Evolutionary conservation across 2,113 vertebrate genomes (phyloP), one percentile per base, ranked within the genome.

Genomic region (Camarhynchus parvulus): DNA sequence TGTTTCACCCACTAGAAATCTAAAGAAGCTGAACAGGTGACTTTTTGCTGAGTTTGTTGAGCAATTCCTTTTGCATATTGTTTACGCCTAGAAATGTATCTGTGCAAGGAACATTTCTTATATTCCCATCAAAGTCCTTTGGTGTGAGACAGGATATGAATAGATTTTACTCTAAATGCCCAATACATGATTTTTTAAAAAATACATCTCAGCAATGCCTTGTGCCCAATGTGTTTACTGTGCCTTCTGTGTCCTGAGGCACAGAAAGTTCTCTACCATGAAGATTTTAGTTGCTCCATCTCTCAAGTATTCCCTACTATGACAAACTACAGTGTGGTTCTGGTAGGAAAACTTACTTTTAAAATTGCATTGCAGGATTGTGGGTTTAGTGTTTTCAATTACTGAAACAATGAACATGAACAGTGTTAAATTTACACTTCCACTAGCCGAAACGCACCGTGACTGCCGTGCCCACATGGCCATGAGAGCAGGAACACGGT

Each of bases 401-500:
- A 62, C 31, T 42, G 10, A 50, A 50, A 50, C 49, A 27, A 27
- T 50, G 25, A 49, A 14, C 24, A 31, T 7, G 39, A 74, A 12
- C 11, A 55, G 7, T 16, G 18, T 25, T 46, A 21, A 55, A 55
- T 50, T 68, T 73, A 31, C 5, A 1, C 25, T 92, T 58, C 47
- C 37, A 7, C 7, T 2, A 9, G 39, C 70, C 25, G 5, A 52
- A 44, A 33, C 4, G 12, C 25, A 5, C 18, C 8, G 25, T 16
- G 7, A 31, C 30, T 17, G 27, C 41, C 1, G 2, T 22, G 15
- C 27, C 21, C 20, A 19, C 20, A 8, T 5, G 7, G 23, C 22
- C 30, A 1, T 0, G 16, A 42, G 19, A 62, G 59, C 9, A 13
- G 52, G 37, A 33, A 2, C 16, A 10, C 10, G 11, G 47, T 4